Base-by-base conservation (phyloP, 2,797 vertebrate species). In the Amphiprion clarkii region DNA sequence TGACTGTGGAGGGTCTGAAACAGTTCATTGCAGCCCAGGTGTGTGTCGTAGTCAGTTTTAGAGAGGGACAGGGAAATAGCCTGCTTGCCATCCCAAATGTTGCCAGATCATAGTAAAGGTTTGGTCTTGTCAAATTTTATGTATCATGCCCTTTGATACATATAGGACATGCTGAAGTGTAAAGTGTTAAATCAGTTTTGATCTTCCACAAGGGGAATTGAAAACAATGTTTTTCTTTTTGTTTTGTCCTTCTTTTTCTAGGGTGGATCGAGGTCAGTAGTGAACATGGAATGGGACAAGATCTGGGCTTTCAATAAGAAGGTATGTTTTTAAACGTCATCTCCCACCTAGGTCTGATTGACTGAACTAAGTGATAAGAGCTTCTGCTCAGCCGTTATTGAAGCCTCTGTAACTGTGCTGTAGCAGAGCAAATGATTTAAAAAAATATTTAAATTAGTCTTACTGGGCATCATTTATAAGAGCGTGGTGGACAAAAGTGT, bases 201-300 rank as follows among this genome's bases (percentile, higher is more conserved):
- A 48, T 17, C 19, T 17, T 48, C 17, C 21, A 25, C 42, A 16
- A 6, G 19, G 5, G 48, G 1, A n/a, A n/a, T n/a, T 49, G 2
- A n/a, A 49, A 48, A 48, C n/a, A 48, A 49, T 9, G 12, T 5
- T 27, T 48, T 2, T 58, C 0, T 55, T 21, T 48, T 1, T 58
- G 0, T 55, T n/a, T 71, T 25, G 17, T 66, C 16, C 4, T 27
- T 1, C 27, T 71, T 3, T 68, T 59, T 74, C 13, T 71, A 99
- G 98, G 98, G 98, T 57, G 98, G 98, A 17, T 99, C 98, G 23
- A 95, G 97, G 71, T 99, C 98, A 46, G 97, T 99, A 0, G 98
- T 99, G 74, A 99, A 99, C 92, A 99, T 99, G 98, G 98, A 99
- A 81, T 99, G 98, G 98, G 98, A 99, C 95, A 99, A 99, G 95